Percentiles rank a stretch among this genome's conserved stretches.
Evolutionary conservation across 2,888 invertebrate genomes (phyloP).

Genomic region (Lysandra bellargus): DNA sequence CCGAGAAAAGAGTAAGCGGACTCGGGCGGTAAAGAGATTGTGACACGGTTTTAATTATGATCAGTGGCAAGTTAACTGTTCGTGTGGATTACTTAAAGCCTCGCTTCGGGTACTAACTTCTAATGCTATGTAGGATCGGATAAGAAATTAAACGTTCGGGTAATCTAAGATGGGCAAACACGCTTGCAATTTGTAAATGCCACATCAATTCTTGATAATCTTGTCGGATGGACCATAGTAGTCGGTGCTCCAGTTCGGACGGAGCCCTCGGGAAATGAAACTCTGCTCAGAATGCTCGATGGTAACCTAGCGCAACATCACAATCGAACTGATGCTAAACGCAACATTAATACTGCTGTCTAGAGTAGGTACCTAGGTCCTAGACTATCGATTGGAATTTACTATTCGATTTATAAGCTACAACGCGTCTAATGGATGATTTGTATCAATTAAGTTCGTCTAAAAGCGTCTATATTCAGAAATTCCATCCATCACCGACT

Average conservation of each 20-base stretch:
- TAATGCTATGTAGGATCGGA: not conserved
- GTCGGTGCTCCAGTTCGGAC: constrained; percentile 6
- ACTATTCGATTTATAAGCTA: not conserved
- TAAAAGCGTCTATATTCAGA: not conserved
- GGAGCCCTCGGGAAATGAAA: constrained; percentile 16
- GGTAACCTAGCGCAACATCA: not conserved
- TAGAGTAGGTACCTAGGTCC: not conserved
- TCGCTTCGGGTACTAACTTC: not conserved
- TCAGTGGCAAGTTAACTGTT: not conserved
- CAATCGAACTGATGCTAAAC: not conserved
- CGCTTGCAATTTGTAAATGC: constrained; percentile 12
- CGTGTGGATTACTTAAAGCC: not conserved
- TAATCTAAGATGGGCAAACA: not conserved
- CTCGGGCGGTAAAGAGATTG: not conserved
- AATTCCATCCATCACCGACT: not conserved
- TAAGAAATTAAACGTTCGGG: not conserved
- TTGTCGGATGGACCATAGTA: not conserved
- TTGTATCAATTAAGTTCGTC: constrained; percentile 1
- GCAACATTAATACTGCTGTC: constrained; percentile 2
- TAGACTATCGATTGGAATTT: not conserved
- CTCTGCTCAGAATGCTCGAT: not conserved
- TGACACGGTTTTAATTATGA: not conserved
- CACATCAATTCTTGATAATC: constrained; percentile 22
- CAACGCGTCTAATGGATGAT: not conserved
- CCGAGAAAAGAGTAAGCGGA: constrained; percentile 29